These are phyloP conservation scores for Callorhinus ursinus DNA, from an alignment of 2,113 vertebrate genomes.

Conservation along the genomic window DNA sequence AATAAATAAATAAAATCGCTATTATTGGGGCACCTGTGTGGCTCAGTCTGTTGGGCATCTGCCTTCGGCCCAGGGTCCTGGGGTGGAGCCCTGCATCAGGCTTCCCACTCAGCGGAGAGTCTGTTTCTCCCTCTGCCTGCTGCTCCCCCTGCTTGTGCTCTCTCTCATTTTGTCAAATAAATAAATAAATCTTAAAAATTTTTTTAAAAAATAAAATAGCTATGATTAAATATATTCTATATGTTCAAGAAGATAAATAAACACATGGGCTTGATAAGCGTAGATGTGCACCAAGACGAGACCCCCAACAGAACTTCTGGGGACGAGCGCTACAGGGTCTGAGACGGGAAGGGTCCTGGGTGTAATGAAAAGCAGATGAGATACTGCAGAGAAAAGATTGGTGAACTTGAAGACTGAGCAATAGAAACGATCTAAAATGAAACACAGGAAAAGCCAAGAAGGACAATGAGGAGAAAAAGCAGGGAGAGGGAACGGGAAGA, in stretches of 20 bases:
- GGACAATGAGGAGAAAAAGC: too few species aligned
- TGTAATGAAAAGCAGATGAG: conserved; percentile 15
- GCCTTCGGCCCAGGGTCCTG: not conserved
- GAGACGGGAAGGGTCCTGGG: not conserved
- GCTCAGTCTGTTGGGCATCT: not conserved
- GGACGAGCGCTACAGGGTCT: not conserved
- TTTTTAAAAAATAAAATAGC: not conserved
- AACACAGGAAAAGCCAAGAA: not conserved
- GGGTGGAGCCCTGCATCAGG: not conserved
- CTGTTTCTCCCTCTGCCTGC: not conserved
- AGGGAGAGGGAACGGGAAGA: not conserved
- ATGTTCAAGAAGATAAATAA: not conserved
- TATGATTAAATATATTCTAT: not conserved
- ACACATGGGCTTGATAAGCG: not conserved
- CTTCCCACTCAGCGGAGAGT: not conserved
- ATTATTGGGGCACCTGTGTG: too few species aligned
- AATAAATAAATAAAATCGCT: too few species aligned
- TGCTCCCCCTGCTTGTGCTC: not conserved
- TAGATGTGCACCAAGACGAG: not conserved
- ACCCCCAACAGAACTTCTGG: not conserved
- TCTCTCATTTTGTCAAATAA: not conserved
- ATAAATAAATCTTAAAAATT: not conserved
- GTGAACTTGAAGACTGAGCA: not conserved
- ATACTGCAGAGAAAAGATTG: not conserved
- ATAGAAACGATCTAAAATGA: not conserved